These are phyloP conservation scores for Poecilia wingei DNA, from an alignment of 2,797 vertebrate species.

Conservation along the genomic window DNA sequence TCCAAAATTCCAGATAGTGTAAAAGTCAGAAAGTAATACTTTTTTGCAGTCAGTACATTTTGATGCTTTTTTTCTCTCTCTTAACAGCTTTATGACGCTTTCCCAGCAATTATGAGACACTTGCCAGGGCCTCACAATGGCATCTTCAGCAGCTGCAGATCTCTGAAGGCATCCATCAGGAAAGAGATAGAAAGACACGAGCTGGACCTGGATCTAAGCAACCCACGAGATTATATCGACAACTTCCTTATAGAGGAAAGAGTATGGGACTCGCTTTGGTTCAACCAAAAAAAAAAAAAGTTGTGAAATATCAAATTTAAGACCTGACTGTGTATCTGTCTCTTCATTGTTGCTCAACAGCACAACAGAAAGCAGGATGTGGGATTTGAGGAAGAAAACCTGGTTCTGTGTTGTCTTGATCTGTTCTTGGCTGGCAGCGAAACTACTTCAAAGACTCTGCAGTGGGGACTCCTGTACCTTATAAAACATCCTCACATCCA, in stretches of 20 bases:
- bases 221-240: constrained; percentile 81
- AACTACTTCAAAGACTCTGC: constrained; percentile 85
- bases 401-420: constrained; percentile 81
- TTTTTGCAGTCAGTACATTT: not conserved
- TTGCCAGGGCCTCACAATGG: constrained; percentile 79
- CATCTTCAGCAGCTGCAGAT: constrained; percentile 70
- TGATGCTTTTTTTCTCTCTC: constrained; percentile 1
- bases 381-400: constrained; percentile 81
- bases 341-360: constrained; percentile 37
- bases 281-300: not conserved
- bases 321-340: not conserved
- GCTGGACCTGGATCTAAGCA: constrained; percentile 76
- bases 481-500: constrained; percentile 83
- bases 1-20: too few relatives aligned
- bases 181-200: constrained; percentile 78
- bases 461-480: constrained; percentile 88
- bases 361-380: constrained; percentile 21
- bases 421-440: constrained; percentile 88
- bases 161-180: constrained; percentile 74
- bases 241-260: constrained; percentile 80
- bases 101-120: constrained; percentile 73
- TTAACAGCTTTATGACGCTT: constrained; percentile 76
- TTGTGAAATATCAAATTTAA: not conserved
- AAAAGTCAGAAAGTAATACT: not conserved
- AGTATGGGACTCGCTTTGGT: constrained; percentile 52